These are phyloP conservation scores for Ypsolopha sequella DNA, from an alignment of 2,888 invertebrate species.

Conservation along the genomic window DNA sequence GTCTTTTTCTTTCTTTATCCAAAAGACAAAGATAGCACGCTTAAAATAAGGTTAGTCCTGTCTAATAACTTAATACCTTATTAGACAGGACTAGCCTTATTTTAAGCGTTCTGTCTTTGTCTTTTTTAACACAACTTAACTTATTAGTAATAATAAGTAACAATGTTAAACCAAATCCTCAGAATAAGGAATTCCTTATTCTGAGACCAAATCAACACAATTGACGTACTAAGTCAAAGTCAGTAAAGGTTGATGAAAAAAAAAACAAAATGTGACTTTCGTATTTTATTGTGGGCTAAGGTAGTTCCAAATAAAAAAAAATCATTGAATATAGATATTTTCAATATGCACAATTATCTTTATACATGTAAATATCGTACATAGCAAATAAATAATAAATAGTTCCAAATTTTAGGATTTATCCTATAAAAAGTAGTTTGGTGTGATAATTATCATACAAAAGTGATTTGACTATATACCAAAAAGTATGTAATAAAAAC, in stretches of 20 bases:
- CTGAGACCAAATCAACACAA: too few relatives aligned
- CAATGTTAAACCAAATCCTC: neutral
- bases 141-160: neutral
- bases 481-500: neutral
- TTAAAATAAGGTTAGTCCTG: too few relatives aligned
- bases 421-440: conserved; percentile 58
- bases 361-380: conserved; percentile 69
- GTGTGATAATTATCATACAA: conserved; percentile 60
- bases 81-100: too few relatives aligned
- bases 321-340: conserved; percentile 64
- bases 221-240: too few relatives aligned
- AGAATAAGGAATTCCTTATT: too few relatives aligned
- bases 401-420: conserved; percentile 62
- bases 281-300: conserved; percentile 55
- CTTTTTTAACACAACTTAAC: too few relatives aligned
- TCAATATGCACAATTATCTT: conserved; percentile 70
- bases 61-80: too few relatives aligned
- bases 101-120: too few relatives aligned
- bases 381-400: conserved; percentile 70
- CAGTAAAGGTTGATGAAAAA: neutral
- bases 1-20: too few relatives aligned
- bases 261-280: neutral
- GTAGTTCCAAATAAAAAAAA: conserved; percentile 65
- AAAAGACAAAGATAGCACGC: too few relatives aligned
- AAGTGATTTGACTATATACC: conserved; percentile 41